These are phyloP conservation scores for Cheumatopsyche charites DNA, from an alignment of 1,140 invertebrate species.

Conservation along the genomic window DNA sequence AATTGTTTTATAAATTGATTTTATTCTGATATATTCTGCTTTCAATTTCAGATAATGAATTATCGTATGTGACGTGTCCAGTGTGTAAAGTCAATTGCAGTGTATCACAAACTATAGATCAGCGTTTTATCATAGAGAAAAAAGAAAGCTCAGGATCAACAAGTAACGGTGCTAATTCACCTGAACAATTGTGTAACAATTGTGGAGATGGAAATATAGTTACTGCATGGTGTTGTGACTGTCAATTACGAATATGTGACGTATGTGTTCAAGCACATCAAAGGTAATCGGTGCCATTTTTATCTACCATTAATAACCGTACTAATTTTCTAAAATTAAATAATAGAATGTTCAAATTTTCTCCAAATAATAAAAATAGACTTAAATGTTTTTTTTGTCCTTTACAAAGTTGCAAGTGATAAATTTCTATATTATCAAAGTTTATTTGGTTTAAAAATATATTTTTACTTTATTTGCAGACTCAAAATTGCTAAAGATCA, in stretches of 20 bases:
- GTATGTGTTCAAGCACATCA: conserved; percentile 81
- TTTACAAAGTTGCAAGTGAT: too few species aligned
- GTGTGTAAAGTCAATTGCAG: conserved; percentile 68
- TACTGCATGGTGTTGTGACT: conserved; percentile 86
- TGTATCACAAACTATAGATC: conserved; percentile 72
- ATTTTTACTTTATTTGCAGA: conserved; percentile 54
- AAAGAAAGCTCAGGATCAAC: conserved; percentile 42
- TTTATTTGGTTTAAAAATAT: background rate
- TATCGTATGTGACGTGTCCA: conserved; percentile 61
- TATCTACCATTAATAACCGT: too few species aligned
- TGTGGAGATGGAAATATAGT: conserved; percentile 82
- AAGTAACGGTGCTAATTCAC: conserved; percentile 53
- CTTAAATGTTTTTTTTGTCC: too few species aligned
- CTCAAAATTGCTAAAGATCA: conserved; percentile 93
- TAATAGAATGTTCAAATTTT: too few species aligned
- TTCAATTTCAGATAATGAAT: conserved; percentile 14
- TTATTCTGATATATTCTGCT: background rate
- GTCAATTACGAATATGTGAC: conserved; percentile 89
- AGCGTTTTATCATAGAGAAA: conserved; percentile 74
- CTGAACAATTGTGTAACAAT: conserved; percentile 79
- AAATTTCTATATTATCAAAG: too few species aligned
- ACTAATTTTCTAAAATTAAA: too few species aligned
- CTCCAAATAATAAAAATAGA: too few species aligned
- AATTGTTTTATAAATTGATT: background rate
- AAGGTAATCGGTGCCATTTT: too few species aligned